Evolutionary conservation across 1,140 invertebrate genomes (phyloP).

Genomic region (Temnothorax curvispinosus): DNA sequence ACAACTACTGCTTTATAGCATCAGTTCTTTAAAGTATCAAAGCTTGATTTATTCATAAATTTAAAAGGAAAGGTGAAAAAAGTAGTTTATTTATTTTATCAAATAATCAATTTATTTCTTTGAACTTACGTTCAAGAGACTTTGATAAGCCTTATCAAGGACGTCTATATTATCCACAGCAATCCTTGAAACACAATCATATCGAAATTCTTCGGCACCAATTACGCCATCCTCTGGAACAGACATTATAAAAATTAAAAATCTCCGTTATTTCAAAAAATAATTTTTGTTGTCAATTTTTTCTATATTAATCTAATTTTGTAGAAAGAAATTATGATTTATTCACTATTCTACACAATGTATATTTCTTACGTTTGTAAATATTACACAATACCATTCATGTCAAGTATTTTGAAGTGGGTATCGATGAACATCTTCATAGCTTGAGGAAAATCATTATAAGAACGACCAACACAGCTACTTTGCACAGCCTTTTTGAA

Average conservation of each 20-base stretch:
- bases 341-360: background rate
- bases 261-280: background rate
- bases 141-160: constrained; percentile 92
- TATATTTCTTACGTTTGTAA: background rate
- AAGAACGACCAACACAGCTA: constrained; percentile 91
- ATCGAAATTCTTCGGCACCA: constrained; percentile 92
- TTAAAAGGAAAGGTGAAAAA: background rate
- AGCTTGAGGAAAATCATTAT: constrained; percentile 92
- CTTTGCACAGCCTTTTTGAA: constrained; percentile 93
- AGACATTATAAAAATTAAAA: background rate
- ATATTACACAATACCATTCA: constrained; percentile 87
- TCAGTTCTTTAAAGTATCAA: background rate
- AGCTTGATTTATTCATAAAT: background rate
- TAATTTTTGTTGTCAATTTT: background rate
- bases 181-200: constrained; percentile 92
- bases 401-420: constrained; percentile 92
- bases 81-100: background rate
- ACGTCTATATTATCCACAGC: constrained; percentile 91
- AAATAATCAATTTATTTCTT: background rate
- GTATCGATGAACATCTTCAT: constrained; percentile 94
- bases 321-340: background rate
- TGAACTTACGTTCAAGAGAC: constrained; percentile 90
- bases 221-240: constrained; percentile 90
- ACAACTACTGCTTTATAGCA: background rate
- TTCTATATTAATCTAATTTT: background rate